Percentiles rank a stretch among this genome's conserved stretches.
Evolutionary conservation across 2,888 invertebrate genomes (phyloP).

Genomic region (Pristionchus exspectatus): DNA sequence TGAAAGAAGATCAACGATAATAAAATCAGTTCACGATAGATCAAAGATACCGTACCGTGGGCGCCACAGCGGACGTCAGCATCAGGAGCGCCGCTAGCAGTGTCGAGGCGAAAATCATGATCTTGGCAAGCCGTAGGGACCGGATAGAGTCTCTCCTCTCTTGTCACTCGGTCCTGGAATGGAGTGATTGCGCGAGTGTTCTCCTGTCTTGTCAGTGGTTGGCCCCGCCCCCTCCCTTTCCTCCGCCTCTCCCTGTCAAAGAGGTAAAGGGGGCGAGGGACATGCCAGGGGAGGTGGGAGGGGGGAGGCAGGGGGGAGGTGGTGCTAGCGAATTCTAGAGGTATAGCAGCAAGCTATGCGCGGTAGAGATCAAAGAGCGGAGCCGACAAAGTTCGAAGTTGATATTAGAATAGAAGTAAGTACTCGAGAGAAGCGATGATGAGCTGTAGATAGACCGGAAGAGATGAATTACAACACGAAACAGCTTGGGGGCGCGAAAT

Average conservation of each 20-base stretch:
- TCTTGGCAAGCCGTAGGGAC: neutral
- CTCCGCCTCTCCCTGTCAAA: neutral
- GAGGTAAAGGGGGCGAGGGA: neutral
- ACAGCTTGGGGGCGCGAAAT: neutral
- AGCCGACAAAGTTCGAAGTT: conserved; percentile 15
- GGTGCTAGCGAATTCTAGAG: neutral
- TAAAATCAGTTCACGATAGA: neutral
- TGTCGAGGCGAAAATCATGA: neutral
- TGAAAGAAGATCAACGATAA: neutral
- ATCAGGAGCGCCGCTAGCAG: neutral
- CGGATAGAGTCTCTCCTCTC: neutral
- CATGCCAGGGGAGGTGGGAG: neutral
- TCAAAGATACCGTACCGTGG: neutral
- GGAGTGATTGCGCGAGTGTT: conserved; percentile 37
- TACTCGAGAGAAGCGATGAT: neutral
- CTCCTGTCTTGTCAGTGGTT: neutral
- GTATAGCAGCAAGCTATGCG: neutral
- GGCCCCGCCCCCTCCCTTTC: neutral
- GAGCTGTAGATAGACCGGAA: neutral
- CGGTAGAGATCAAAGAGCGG: neutral
- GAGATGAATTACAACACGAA: neutral
- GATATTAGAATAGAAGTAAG: neutral
- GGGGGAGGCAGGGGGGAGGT: neutral
- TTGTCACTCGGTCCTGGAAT: neutral
- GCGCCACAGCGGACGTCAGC: neutral